phyloP scores from a whole-genome alignment of 2,797 vertebrate species.

The Orestias chungarensis region DNA sequence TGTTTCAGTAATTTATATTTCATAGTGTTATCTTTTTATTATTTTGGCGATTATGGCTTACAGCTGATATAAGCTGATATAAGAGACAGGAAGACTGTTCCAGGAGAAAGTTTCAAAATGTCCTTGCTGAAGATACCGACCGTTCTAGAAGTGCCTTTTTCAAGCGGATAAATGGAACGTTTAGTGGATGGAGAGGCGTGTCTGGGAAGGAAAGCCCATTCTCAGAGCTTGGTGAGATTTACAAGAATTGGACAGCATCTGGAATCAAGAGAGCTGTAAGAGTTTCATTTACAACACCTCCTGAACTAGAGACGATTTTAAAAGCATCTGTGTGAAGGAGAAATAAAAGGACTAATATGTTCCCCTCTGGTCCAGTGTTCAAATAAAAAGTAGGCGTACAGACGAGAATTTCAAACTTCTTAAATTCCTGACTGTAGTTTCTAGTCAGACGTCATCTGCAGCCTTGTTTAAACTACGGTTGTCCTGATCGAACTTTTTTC shows the following conservation, averaged over 20 bases:
- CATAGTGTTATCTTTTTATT: not conserved
- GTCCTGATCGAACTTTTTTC: too few species aligned
- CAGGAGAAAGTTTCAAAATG: not conserved
- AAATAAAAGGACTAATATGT: not conserved
- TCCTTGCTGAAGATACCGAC: not conserved
- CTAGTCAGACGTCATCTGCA: not conserved
- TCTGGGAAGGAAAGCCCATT: not conserved
- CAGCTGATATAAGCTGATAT: not conserved
- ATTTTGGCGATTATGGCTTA: not conserved
- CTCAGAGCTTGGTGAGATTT: not conserved
- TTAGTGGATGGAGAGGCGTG: not conserved
- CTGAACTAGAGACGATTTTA: not conserved
- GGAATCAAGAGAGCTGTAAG: not conserved
- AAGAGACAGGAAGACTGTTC: too few species aligned
- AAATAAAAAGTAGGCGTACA: not conserved
- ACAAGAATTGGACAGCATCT: not conserved
- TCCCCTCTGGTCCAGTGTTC: too few species aligned
- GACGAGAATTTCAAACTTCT: not conserved
- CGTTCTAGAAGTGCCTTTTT: not conserved
- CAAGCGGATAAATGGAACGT: not conserved
- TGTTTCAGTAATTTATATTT: not conserved
- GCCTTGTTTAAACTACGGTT: too few species aligned
- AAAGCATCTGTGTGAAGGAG: not conserved
- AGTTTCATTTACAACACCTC: not conserved
- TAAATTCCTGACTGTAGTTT: not conserved